Evolutionary conservation across 1,140 invertebrate species (phyloP), one percentile per base, ranked within the genome.

Genomic region (Coenobita brevimanus): DNA sequence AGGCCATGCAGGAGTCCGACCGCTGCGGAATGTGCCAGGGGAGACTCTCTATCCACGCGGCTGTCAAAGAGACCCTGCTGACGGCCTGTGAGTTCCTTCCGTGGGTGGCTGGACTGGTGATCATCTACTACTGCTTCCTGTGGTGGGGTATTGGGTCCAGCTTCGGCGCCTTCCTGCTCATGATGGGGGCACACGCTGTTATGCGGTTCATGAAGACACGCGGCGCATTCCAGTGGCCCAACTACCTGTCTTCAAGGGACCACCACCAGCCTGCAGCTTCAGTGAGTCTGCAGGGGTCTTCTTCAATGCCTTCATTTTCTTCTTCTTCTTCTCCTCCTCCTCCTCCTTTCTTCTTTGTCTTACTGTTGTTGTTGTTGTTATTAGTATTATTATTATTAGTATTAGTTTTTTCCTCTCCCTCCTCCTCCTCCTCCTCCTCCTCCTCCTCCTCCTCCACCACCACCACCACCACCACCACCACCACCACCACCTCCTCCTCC

Each of bases 91-190:
- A 87, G 46, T 73, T 87, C 46, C 80, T 27, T 50, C 85, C 76
- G 3, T 80, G 76, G 85, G 21, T 87, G 3, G 85, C 76, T 30
- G 76, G 85, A 6, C 71, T 87, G 30, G 46, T 87, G 24, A 60
- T 81, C 64, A 87, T 87, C 76, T 87, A 87, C 76, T 87, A 87
- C 64, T 71, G 60, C 17, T 87, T 80, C 64, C 54, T 43, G 62
- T 81, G 76, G 85, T 87, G 85, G 85, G 85, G 85, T 21, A 41
- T 87, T 46, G 85, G 73, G 17, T 54, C 85, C 6, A 76, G 85
- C 36, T 87, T 87, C 78, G 80, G 76, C 0, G 85, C 85, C 21
- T 81, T 87, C 64, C 64, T 87, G 8, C 57, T 80, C 46, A 60
- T 73, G 64, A 54, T 87, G 41, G 85, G 85, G 10, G 75, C 76